These are phyloP conservation scores for Leucophenga montana DNA, from an alignment of 2,888 invertebrate genomes.

Conservation along the genomic window DNA sequence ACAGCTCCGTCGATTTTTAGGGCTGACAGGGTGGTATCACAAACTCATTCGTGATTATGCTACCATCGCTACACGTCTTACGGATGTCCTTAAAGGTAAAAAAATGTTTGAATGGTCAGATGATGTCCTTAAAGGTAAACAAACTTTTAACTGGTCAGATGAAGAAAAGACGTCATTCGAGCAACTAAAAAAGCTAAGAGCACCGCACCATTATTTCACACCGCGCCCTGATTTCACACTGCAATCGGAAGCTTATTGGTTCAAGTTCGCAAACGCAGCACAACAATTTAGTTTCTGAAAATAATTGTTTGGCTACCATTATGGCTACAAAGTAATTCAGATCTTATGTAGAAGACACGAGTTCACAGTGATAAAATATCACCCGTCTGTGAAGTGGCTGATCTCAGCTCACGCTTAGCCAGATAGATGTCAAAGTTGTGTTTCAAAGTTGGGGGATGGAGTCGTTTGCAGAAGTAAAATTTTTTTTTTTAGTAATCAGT, in stretches of 20 bases:
- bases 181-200: conserved; percentile 30
- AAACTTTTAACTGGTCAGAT: too few species aligned
- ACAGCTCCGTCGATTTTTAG: conserved; percentile 28
- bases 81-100: conserved; percentile 22
- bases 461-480: too few species aligned
- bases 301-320: conserved; percentile 39
- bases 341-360: conserved; percentile 31
- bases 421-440: too few species aligned
- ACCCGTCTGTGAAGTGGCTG: conserved; percentile 39
- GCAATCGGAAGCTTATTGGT: too few species aligned
- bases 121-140: not conserved
- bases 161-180: too few species aligned
- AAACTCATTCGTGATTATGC: conserved; percentile 22
- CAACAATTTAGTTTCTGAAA: conserved; percentile 30
- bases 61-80: conserved; percentile 1
- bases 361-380: conserved; percentile 46
- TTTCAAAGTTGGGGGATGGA: too few species aligned
- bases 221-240: too few species aligned
- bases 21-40: conserved; percentile 30
- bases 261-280: too few species aligned
- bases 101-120: not conserved
- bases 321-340: too few species aligned
- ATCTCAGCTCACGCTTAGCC: too few species aligned
- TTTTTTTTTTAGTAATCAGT: too few species aligned
- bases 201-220: too few species aligned